These are phyloP conservation scores for Bombus affinis DNA, from an alignment of 1,140 invertebrate genomes.

Conservation along the genomic window DNA sequence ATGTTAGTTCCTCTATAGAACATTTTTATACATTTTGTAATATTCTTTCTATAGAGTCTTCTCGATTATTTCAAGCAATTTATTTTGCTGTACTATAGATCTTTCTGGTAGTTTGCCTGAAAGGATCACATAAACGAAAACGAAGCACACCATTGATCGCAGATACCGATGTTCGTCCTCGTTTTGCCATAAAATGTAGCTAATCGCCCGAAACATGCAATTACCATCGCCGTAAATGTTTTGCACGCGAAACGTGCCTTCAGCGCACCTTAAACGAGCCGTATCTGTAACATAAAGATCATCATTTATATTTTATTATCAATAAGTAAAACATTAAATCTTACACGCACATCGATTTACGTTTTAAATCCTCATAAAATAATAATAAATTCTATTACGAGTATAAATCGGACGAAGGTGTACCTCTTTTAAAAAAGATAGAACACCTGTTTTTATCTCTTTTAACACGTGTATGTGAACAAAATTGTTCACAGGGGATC, in stretches of 20 bases:
- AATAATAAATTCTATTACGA: neutral
- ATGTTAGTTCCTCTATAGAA: neutral
- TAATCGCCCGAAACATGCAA: slow-evolving; percentile 77
- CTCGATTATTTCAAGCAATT: neutral
- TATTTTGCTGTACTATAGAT: neutral
- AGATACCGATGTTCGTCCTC: slow-evolving; percentile 73
- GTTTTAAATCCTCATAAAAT: neutral
- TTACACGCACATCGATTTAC: neutral
- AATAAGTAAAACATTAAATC: neutral
- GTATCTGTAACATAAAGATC: slow-evolving; percentile 59
- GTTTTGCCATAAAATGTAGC: slow-evolving; percentile 75
- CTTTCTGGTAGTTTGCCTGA: neutral
- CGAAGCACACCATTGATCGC: slow-evolving; percentile 63
- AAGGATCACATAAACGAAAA: neutral
- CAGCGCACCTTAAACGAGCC: slow-evolving; percentile 70
- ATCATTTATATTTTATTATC: neutral
- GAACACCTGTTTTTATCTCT: slow-evolving; percentile 28
- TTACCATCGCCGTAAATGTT: slow-evolving; percentile 78
- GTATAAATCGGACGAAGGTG: neutral
- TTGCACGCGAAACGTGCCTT: slow-evolving; percentile 74
- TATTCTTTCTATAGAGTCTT: neutral
- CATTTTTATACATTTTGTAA: neutral
- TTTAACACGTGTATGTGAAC: neutral
- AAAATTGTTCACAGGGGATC: neutral
- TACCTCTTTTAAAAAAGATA: slow-evolving; percentile 45